Evolutionary conservation across 92 coral and sea anemone species (phyloP), one percentile per base, ranked within the genome.

Genomic region (Zoanthus sansibaricus): DNA sequence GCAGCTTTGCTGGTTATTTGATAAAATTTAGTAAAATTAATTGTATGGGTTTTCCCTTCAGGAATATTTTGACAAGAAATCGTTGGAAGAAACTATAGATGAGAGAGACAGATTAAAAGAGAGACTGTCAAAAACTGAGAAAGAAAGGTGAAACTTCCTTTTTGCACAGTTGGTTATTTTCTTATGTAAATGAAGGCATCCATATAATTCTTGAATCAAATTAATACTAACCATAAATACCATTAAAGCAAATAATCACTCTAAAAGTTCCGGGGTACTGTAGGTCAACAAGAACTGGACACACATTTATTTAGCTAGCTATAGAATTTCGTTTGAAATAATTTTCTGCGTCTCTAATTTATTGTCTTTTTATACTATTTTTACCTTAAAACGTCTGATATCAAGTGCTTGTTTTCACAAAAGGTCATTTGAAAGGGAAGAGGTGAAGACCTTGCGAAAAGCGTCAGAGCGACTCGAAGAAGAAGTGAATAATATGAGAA

Each of bases 391-490:
- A 49, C 12, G 4, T 7, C 55, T 49, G 55, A 49, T 11, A 49
- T 49, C 55, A 49, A 9, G 30, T 62, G 25, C 20, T 62, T 62
- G 17, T 20, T 48, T 25, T 30, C 49, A 67, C 73, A 79, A 45
- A 68, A 96, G 99, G 72, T 74, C 95, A 46, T 83, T 90, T 45
- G 98, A 97, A 77, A 96, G 98, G 46, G 95, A 93, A 76, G 98
- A 95, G 76, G 92, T 95, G 0, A 88, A 93, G 20, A 92, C 99
- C 0, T 91, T 97, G 32, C 86, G 98, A 32, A 89, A 88, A 69
- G 98, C 99, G 7, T 97, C 99, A 0, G 96, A 92, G 12, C 89
- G 97, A 74, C 94, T 97, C 37, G 97, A 94, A 88, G 94, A 90
- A 55, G 99, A 97, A 90, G 98, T 97, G 21, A 45, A 88, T 48